Evolutionary conservation across 2,888 invertebrate species (phyloP), one percentile per base, ranked within the genome.

Genomic region (Tholera decimalis): DNA sequence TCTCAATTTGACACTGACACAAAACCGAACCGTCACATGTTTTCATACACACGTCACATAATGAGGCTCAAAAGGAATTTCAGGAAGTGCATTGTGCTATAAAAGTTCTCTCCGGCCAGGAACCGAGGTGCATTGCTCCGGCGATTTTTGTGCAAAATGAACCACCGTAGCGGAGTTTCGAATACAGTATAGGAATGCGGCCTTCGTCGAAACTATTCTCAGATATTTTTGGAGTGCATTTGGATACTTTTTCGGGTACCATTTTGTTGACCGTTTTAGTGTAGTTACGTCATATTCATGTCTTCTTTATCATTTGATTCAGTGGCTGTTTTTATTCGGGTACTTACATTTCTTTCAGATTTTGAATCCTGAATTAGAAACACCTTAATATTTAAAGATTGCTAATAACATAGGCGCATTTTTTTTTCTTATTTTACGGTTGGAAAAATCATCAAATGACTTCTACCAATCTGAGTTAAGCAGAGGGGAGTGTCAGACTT

Each of bases 1-100:
- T 50, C 2, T 41, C 47, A 37, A 35, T 7, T 15, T 59, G 35
- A 59, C 24, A 44, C 11, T 13, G 46, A 43, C 51, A 41, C 22
- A 3, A 41, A 54, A 56, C 39, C 55, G 49, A 24, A 47, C 11
- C 8, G 9, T n/a, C 56, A 53, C 20, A 46, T 46, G 30, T 30
- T 44, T 35, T 26, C 18, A 39, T 43, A 33, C 20, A 46, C 18
- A 37, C n/a, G n/a, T n/a, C n/a, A 20, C 37, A 37, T 55, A 22
- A 11, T n/a, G 24, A 46, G 33, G 62, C 47, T 49, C 22, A 47
- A 67, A 60, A 64, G 24, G 60, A 75, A 76, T 74, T 73, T 61
- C 54, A 35, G 66, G 60, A 62, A 78, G 69, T 69, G 73, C 78
- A 78, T 53, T 68, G 49, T 72, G 57, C 51, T 54, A 72, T 72